A percentile compares a stretch with the other conserved stretches of the same genome.
These are phyloP conservation scores for Camelus dromedarius DNA, from an alignment of 2,113 vertebrate genomes.

Conservation along the genomic window DNA sequence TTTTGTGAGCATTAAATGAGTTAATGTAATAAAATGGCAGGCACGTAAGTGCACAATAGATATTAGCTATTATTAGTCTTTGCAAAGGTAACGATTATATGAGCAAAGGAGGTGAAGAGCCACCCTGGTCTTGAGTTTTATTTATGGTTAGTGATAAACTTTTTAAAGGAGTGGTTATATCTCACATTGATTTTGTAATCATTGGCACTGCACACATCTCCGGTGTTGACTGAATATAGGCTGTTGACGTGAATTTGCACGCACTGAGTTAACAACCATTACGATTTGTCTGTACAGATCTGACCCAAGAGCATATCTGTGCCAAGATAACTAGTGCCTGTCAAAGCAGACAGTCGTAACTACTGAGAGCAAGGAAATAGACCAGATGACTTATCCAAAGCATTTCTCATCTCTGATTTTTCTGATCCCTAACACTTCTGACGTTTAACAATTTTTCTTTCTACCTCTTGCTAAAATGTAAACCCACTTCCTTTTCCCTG, in stretches of 20 bases:
- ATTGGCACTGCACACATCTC: background rate
- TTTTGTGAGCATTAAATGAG: slow-evolving; percentile 31
- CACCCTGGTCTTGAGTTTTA: background rate
- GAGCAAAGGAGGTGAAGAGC: background rate
- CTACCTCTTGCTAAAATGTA: background rate
- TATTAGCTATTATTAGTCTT: slow-evolving; percentile 34
- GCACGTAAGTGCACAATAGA: background rate
- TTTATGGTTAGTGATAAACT: background rate
- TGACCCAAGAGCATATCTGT: background rate
- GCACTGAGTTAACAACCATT: background rate
- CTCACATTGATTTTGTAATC: slow-evolving; percentile 20
- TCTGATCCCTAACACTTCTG: background rate
- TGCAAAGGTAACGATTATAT: background rate
- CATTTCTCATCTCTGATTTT: slow-evolving; percentile 1
- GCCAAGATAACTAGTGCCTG: background rate
- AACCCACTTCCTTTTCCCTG: background rate
- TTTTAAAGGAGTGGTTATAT: background rate
- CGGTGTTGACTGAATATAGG: background rate
- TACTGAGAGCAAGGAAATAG: background rate
- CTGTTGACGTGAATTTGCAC: background rate
- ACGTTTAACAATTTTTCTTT: slow-evolving; percentile 15
- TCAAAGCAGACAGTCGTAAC: background rate
- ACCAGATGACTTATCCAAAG: background rate
- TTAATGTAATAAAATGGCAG: slow-evolving; percentile 44
- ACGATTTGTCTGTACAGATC: background rate